Evolutionary conservation across 2,113 vertebrate species (phyloP), one percentile per base, ranked within the genome.

Genomic region (Rhadina sibilatrix): DNA sequence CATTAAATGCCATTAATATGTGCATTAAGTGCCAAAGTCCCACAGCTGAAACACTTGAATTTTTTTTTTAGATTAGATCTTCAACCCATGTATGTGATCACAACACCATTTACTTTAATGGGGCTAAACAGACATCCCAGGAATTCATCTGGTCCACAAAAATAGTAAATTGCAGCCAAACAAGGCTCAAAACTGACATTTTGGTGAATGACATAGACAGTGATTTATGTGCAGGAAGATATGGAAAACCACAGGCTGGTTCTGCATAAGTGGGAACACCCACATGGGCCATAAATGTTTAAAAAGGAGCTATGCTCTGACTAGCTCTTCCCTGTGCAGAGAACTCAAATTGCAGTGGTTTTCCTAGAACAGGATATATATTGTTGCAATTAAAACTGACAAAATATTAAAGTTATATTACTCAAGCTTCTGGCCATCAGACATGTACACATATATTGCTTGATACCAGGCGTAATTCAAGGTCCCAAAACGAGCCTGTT

Each of bases 1-100:
- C 85, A 86, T 92, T 90, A 88, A 96, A 85, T 83, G 40, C 71
- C 82, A 80, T 93, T 96, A 94, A 76, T 74, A 50, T 66, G 46
- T 83, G 42, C 54, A 63, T 25, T 61, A 57, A 81, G 59, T 66
- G 52, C 56, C 50, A 49, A 65, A 90, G 24, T 54, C 71, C 24
- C 5, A 65, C 74, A 86, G 44, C 85, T 72, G 60, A 88, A 94
- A 46, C n/a, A 68, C 37, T 87, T 90, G 47, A 42, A 11, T 5
- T 20, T 75, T 87, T 75, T 87, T 88, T 87, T 72, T 42, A 69
- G 21, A 16, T 33, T 84, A 42, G 15, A 7, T 83, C 47, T 60
- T 93, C 54, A 70, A 63, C 14, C 49, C 13, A 16, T 52, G 15
- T 64, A 7, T 59, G 52, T 49, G 54, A 52, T 47, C 75, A 10